These are phyloP conservation scores for Nannoperca obscura DNA, from an alignment of 2,797 vertebrate genomes.

Conservation along the genomic window DNA sequence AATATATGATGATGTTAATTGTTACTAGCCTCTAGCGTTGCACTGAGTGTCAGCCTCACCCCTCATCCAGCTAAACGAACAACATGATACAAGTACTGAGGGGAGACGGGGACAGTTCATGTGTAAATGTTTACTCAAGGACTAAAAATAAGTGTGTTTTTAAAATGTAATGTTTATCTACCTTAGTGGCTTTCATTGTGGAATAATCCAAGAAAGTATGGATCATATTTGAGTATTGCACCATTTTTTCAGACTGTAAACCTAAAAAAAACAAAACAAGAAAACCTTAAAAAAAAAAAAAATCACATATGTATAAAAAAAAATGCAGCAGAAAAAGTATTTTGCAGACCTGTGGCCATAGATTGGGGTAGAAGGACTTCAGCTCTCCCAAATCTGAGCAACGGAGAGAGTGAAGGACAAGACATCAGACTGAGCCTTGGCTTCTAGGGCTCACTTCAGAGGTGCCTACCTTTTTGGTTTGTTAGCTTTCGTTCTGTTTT, in stretches of 20 bases:
- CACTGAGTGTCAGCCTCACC: conserved; percentile 95
- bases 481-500: conserved; percentile 75
- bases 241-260: conserved; percentile 89
- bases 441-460: conserved; percentile 84
- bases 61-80: conserved; percentile 91
- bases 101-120: conserved; percentile 93
- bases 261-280: conserved; percentile 66
- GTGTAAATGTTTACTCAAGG: conserved; percentile 99
- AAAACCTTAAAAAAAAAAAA: conserved; percentile 70
- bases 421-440: conserved; percentile 81
- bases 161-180: conserved; percentile 95
- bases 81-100: conserved; percentile 84
- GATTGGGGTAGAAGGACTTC: conserved; percentile 88
- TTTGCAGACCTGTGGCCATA: conserved; percentile 94
- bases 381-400: conserved; percentile 84
- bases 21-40: conserved; percentile 97
- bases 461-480: conserved; percentile 86
- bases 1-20: conserved; percentile 86
- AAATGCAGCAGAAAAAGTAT: conserved; percentile 84
- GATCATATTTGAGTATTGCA: conserved; percentile 95
- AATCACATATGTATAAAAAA: conserved; percentile 77
- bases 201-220: conserved; percentile 92
- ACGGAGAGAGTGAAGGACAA: conserved; percentile 69
- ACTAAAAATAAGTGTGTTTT: conserved; percentile 94
- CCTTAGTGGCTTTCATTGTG: conserved; percentile 98